Base-by-base conservation (phyloP, 1,140 invertebrate species). In the Ceratoteleas bidentatus region DNA sequence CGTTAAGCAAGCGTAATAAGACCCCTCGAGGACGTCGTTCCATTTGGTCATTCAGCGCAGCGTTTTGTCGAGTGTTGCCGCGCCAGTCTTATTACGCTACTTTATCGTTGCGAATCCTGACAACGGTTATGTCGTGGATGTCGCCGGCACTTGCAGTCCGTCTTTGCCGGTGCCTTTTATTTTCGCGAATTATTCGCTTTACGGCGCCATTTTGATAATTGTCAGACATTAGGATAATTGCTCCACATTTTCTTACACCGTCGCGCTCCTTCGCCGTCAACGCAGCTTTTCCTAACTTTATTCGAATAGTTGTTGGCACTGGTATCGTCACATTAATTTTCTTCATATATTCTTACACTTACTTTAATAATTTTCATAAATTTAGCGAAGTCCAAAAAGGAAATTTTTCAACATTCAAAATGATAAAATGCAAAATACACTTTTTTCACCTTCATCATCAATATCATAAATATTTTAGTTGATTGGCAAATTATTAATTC, bases 31-130 rank as follows among this genome's bases (percentile, higher is more conserved):
- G 74, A 69, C 16, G 73, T 73, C 73, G 52, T 81, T 76, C 53
- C 69, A 58, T 77, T 74, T 77, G 74, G 80, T 69, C 74, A 77
- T 82, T 77, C 73, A 74, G 50, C 68, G 64, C 53, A 70, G 53
- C 74, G 57, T 82, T 82, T 77, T 77, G 69, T 77, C 69, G 64
- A 82, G 80, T 74, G 73, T 61, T 32, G 54, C 64, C 9, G 47
- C 64, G 53, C 52, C 11, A 36, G 43, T 74, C 74, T 74, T 82
- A 74, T 77, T 77, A 69, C 74, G 43, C 69, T 69, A 68, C 73
- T 77, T 82, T 77, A 82, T 81, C 79, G 49, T 62, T 68, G 62
- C 64, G 77, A 82, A 82, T 82, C 80, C 68, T 64, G 66, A 77
- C 80, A 74, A 69, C 62, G 68, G 77, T 82, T 77, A 74, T 64